Percentiles rank a stretch among this genome's conserved stretches.
phyloP scores from a whole-genome alignment of 2,888 invertebrate genomes.

The Panorpa germanica region DNA sequence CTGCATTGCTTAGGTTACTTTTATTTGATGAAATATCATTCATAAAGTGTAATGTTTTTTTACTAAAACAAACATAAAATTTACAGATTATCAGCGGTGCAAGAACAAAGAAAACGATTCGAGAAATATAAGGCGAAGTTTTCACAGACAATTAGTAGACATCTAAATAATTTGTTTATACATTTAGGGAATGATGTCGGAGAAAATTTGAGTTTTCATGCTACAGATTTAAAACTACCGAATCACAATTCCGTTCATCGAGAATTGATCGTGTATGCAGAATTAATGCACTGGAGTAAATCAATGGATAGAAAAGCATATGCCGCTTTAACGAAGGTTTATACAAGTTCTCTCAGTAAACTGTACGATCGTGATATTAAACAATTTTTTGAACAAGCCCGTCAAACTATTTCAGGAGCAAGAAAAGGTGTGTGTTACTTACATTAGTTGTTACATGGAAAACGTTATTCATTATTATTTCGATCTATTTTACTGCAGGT shows the following conservation, averaged over 20 bases:
- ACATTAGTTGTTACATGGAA: constrained; percentile 2
- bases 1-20: constrained; percentile 35
- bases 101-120: constrained; percentile 61
- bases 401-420: constrained; percentile 25
- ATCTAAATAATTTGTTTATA: constrained; percentile 87
- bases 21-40: no score
- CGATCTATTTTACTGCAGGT: constrained; percentile 16
- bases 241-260: constrained; percentile 65
- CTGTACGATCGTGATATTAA: constrained; percentile 75
- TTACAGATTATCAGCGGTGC: constrained; percentile 61
- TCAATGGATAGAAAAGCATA: constrained; percentile 72
- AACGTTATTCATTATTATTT: constrained; percentile 5
- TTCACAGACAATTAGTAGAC: constrained; percentile 66
- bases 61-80: no score
- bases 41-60: no score
- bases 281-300: constrained; percentile 83
- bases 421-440: constrained; percentile 2
- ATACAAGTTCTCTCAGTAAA: constrained; percentile 66
- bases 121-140: constrained; percentile 63
- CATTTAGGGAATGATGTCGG: constrained; percentile 70
- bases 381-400: constrained; percentile 58
- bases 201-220: no score
- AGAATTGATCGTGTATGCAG: constrained; percentile 71
- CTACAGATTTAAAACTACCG: constrained; percentile 45
- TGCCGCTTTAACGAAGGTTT: constrained; percentile 61